phyloP scores from a whole-genome alignment of 2,113 vertebrate species.

The Labeo catla region DNA sequence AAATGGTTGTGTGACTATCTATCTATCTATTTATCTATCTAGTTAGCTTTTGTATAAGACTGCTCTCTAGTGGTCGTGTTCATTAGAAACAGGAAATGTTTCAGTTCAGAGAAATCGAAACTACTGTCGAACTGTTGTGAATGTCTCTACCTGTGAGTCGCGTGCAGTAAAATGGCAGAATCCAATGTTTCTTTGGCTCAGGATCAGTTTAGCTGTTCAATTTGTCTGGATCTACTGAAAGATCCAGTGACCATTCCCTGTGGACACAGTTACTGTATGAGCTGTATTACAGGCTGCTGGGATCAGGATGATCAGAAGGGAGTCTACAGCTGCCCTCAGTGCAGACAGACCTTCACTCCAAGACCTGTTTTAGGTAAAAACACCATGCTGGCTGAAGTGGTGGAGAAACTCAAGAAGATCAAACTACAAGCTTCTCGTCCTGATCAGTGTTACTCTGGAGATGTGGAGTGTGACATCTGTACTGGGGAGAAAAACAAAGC shows the following conservation, averaged over 20 bases:
- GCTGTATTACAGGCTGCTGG: not conserved
- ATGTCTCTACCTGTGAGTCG: not conserved
- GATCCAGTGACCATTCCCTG: not conserved
- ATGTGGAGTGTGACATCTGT: not conserved
- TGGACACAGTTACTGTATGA: not conserved
- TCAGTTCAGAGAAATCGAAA: not conserved
- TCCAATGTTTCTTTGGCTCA: conserved; percentile 20
- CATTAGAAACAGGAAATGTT: not conserved
- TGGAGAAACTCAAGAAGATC: not conserved
- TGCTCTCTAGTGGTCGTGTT: not conserved
- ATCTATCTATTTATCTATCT: not conserved
- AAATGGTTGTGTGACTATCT: too few relatives aligned
- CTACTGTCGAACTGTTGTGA: not conserved
- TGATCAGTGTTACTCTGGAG: not conserved
- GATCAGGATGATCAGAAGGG: not conserved
- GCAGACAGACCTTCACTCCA: not conserved
- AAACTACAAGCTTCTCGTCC: not conserved
- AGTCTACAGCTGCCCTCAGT: not conserved
- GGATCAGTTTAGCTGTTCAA: conserved; percentile 28
- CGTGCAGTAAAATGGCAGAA: conserved; percentile 39
- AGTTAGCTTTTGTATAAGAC: not conserved
- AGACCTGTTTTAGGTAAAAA: not conserved
- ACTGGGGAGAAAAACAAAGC: not conserved
- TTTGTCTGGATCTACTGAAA: not conserved
- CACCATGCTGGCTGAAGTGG: not conserved